These are phyloP conservation scores for Atopsyche davidsoni DNA, from an alignment of 1,140 invertebrate genomes.

Conservation along the genomic window DNA sequence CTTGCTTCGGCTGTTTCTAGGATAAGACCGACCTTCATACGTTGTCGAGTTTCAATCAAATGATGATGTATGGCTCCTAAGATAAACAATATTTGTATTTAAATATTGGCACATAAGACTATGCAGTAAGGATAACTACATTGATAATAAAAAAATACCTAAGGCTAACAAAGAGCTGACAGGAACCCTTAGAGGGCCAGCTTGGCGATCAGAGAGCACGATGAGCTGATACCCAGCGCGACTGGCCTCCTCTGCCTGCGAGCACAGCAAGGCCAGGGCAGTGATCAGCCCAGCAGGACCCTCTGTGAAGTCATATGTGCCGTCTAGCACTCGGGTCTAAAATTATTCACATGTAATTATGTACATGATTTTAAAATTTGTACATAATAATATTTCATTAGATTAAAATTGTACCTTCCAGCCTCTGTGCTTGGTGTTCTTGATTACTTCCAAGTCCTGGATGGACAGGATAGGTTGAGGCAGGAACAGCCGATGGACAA, in stretches of 20 bases:
- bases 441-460: constrained; percentile 82
- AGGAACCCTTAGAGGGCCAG: constrained; percentile 65
- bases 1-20: constrained; percentile 91
- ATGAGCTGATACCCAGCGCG: constrained; percentile 76
- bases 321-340: constrained; percentile 80
- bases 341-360: constrained; percentile 2
- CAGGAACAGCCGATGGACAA: constrained; percentile 90
- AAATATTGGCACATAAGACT: too few species aligned
- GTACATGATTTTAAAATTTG: neutral
- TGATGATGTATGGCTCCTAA: constrained; percentile 87
- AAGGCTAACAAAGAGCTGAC: constrained; percentile 81
- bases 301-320: constrained; percentile 71
- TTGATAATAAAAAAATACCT: constrained; percentile 40
- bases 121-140: too few species aligned
- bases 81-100: too few species aligned
- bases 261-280: constrained; percentile 73
- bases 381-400: constrained; percentile 3
- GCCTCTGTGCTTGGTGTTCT: constrained; percentile 75
- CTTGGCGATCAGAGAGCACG: constrained; percentile 80
- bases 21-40: constrained; percentile 94
- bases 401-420: constrained; percentile 61
- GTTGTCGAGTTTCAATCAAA: constrained; percentile 87
- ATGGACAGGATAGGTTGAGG: constrained; percentile 92
- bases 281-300: constrained; percentile 69
- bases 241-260: constrained; percentile 78